Evolutionary conservation across 2,113 vertebrate genomes (phyloP), one percentile per base, ranked within the genome.

Genomic region (Petaurus breviceps): DNA sequence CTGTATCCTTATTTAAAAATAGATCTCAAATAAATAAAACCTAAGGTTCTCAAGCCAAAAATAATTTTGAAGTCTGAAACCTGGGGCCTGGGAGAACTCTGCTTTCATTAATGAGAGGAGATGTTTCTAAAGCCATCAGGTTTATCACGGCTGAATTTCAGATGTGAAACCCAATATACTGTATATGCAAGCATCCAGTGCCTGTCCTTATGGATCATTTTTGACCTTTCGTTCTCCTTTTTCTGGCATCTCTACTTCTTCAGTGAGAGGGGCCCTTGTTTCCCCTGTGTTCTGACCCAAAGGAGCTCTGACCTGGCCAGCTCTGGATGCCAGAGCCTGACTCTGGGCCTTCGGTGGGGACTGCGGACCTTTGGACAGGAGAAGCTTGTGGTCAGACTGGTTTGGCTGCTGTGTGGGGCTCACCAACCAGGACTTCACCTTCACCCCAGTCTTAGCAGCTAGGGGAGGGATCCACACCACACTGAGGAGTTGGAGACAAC

Each of bases 71-170:
- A 98, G 98, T 98, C 94, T 97, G 98, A 98, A 98, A 98, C 97
- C 96, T 95, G 28, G 0, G 95, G 97, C 98, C 97, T 98, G 98
- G 96, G 97, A 96, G 95, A 98, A 98, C 97, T 98, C 97, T 98
- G 95, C 97, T 98, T 99, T 98, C 98, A 99, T 99, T 98, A 99
- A 99, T 99, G 98, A 99, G 98, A 98, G 96, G 97, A 96, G 98
- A 98, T 98, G 98, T 98, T 98, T 98, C 98, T 98, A 98, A 98
- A 98, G 95, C 95, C 98, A 98, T 97, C 98, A 98, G 98, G 98
- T 99, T 98, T 98, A 99, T 99, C 98, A 98, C 89, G 96, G 97
- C 98, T 97, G 97, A 96, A 97, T 98, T 98, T 98, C 98, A 98
- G 97, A 98, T 98, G 97, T 98, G 98, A 98, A 99, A 98, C 97